Evolutionary conservation across 2,797 vertebrate genomes (phyloP), one percentile per base, ranked within the genome.

Genomic region (Phrynocephalus forsythii): DNA sequence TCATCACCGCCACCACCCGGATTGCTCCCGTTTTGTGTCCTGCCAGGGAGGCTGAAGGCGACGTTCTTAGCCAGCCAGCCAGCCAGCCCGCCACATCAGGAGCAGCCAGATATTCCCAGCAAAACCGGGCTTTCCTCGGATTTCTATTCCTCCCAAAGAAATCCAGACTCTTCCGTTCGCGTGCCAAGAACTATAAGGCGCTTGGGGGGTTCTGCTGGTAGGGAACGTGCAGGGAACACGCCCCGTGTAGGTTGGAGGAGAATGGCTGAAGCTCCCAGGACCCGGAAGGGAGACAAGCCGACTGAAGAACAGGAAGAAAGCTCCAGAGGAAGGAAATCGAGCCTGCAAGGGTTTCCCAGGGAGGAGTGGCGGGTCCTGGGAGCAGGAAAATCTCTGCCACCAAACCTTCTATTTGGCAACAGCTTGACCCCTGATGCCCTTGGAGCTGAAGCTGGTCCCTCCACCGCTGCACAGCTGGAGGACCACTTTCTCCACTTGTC

Each of bases 401-500:
- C 2, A 0, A 77, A 76, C 56, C 77, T 88, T 63, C 0, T 22
- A 1, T 71, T 87, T 77, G 71, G 78, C 26, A 60, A 0, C 0
- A 0, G 77, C 5, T 0, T 5, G 82, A 89, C 90, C 82, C 84
- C 52, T 56, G 52, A 13, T 56, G 52, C 86, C 10, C 52, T 52
- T 16, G 52, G 28, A 87, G 30, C 83, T 13, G 48, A 79, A 0
- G 90, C 87, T 1, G 63, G 86, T 7, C 11, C 78, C 83, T 91
- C 91, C 80, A 10, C 92, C 0, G 92, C 83, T 60, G 84, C 91
- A 24, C 90, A 94, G 18, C 87, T 95, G 91, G 97, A 97, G 83
- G 91, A 96, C 89, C 95, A 95, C 79, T 97, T 98, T 90, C 90
- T 96, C 60, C 97, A 97, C 83, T 94, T 97, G 86, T 94, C 97